Evolutionary conservation across 2,797 vertebrate species (phyloP), one percentile per base, ranked within the genome.

Genomic region (Pantherophis vulpinus): DNA sequence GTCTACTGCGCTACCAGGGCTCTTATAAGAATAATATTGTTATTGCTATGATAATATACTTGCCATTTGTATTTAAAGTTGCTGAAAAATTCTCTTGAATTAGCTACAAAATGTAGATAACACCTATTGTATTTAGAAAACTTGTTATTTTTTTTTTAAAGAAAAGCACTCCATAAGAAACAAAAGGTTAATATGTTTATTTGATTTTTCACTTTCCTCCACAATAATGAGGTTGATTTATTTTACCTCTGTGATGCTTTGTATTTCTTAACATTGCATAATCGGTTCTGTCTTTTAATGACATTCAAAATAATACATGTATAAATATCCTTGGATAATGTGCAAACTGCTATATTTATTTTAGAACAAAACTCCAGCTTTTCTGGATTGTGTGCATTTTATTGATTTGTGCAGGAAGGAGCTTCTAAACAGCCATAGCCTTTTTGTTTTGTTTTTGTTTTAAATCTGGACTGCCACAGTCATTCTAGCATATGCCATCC

Each of bases 391-490:
- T 79, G 90, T 95, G 61, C 88, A 2, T 60, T 87, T 55, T 93
- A 61, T 83, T 93, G 63, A 87, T 92, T 94, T 93, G 94, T 94
- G 87, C 18, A 92, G 12, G 55, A 11, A 90, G 83, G 20, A 88
- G 60, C 92, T 86, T 29, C 11, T 90, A 87, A 90, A 90, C 94
- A 3, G 63, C 89, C 74, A 60, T 70, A 23, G 87, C 37, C 61
- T 93, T 27, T 7, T 54, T n/a, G 63, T 29, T 90, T 66, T 70
- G 51, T 55, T 51, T 63, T 70, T 56, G n/a, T 47, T 91, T 87
- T 55, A 23, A 93, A 27, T 59, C 37, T 95, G 89, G 58, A 95
- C 89, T 83, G 91, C 89, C 93, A 94, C 86, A 88, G 0, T 93
- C 54, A 66, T 86, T 61, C 94, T 70, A 89, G 74, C 8, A 6